Conservation (phyloP, 1,140 invertebrate species). For the Drosophila sulfurigaster region DNA sequence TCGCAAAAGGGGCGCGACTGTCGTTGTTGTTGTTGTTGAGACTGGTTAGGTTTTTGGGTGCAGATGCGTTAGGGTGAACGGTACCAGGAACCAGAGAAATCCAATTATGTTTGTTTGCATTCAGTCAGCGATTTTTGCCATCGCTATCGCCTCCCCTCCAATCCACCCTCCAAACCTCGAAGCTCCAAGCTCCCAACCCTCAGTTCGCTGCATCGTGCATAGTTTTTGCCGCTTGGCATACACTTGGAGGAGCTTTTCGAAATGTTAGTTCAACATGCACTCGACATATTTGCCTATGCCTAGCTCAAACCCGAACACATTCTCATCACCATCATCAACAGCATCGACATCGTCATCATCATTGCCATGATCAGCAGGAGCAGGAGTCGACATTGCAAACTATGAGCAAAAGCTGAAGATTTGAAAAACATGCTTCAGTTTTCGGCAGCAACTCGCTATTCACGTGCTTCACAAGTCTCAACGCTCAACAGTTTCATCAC, state of each 20-base stretch:
- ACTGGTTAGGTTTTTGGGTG: constrained; percentile 26
- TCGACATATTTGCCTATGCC: constrained; percentile 76
- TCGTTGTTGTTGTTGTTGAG: constrained; percentile 3
- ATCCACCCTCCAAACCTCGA: constrained; percentile 8
- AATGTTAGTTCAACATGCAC: constrained; percentile 82
- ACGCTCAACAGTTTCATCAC: constrained; percentile 73
- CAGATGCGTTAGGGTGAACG: constrained; percentile 25
- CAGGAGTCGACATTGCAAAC: constrained; percentile 44
- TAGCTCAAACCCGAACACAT: constrained; percentile 53
- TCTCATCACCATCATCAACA: constrained; percentile 37
- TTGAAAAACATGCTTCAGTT: constrained; percentile 21
- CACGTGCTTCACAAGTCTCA: constrained; percentile 28
- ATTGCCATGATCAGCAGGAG: constrained; percentile 8
- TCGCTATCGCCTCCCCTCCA: neutral
- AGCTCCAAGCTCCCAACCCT: neutral
- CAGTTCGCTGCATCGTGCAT: constrained; percentile 20
- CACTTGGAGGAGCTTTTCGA: constrained; percentile 75
- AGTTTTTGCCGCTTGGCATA: constrained; percentile 67
- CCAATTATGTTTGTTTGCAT: constrained; percentile 84
- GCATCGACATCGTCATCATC: constrained; percentile 21
- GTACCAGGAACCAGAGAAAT: constrained; percentile 74
- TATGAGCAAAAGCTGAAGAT: constrained; percentile 7
- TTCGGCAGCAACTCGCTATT: constrained; percentile 23
- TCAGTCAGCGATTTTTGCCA: constrained; percentile 82
- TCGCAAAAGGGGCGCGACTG: neutral